phyloP scores from a whole-genome alignment of 2,888 invertebrate genomes.

The Cheilosia impressa region DNA sequence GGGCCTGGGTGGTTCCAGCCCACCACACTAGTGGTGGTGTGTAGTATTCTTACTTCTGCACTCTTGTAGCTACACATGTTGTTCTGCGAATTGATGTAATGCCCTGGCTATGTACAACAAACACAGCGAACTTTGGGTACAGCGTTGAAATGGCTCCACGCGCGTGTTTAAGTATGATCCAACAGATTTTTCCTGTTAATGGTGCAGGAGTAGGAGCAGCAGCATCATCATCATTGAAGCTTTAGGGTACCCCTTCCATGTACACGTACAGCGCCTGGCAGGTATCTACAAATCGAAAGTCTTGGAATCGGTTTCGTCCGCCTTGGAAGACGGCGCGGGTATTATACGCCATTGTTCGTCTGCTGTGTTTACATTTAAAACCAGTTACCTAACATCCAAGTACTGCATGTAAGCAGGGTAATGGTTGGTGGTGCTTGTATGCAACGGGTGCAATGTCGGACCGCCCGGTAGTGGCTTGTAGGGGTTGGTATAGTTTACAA shows the following conservation, averaged over 20 bases:
- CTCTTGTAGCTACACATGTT: constrained; percentile 77
- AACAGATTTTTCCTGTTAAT: constrained; percentile 65
- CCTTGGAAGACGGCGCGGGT: constrained; percentile 41
- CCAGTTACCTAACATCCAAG: constrained; percentile 74
- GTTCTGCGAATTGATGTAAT: constrained; percentile 76
- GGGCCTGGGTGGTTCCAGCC: constrained; percentile 68
- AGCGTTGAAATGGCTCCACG: constrained; percentile 69
- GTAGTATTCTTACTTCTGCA: constrained; percentile 71
- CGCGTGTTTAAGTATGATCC: constrained; percentile 72
- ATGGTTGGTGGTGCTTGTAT: constrained; percentile 71
- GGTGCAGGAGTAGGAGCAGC: constrained; percentile 15
- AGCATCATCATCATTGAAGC: constrained; percentile 25
- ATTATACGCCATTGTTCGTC: constrained; percentile 70
- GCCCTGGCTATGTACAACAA: constrained; percentile 74
- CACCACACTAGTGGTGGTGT: constrained; percentile 48
- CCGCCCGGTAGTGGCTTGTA: constrained; percentile 69
- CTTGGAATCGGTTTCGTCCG: constrained; percentile 48
- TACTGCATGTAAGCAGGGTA: constrained; percentile 73
- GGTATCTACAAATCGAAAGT: constrained; percentile 67
- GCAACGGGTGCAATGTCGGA: constrained; percentile 72
- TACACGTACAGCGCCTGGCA: constrained; percentile 7
- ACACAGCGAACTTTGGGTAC: constrained; percentile 59
- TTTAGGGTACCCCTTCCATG: constrained; percentile 35
- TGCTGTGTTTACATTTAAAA: constrained; percentile 72
- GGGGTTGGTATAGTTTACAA: constrained; percentile 64